Percentiles rank a stretch among this genome's conserved stretches.
Conservation (phyloP, 2,888 invertebrate genomes). For the Erebia epiphron region DNA sequence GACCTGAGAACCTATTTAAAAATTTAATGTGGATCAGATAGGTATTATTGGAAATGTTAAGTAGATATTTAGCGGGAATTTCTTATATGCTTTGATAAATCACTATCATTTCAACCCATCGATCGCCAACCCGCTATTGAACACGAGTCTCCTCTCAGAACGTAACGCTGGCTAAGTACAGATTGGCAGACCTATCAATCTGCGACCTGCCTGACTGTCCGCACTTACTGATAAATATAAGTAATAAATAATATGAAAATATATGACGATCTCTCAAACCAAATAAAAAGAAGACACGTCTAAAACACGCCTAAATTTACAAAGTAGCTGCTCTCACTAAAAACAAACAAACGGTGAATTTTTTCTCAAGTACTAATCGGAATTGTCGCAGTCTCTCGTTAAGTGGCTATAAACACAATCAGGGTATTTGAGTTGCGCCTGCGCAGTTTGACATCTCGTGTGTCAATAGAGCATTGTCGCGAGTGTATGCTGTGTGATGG, state of each 20-base stretch:
- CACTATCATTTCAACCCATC: too few relatives aligned
- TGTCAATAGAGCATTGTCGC: conserved; percentile 67
- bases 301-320: conserved; percentile 56
- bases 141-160: too few relatives aligned
- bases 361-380: conserved; percentile 77
- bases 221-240: not conserved
- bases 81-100: too few relatives aligned
- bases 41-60: too few relatives aligned
- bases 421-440: conserved; percentile 71
- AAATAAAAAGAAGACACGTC: conserved; percentile 34
- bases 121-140: too few relatives aligned
- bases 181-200: too few relatives aligned
- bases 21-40: too few relatives aligned
- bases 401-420: conserved; percentile 83
- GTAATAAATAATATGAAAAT: not conserved
- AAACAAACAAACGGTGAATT: conserved; percentile 68
- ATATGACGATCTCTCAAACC: conserved; percentile 8
- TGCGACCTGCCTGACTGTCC: too few relatives aligned
- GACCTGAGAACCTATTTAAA: too few relatives aligned
- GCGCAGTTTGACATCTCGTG: conserved; percentile 68
- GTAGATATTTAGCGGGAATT: not conserved
- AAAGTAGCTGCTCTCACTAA: conserved; percentile 76
- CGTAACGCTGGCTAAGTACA: too few relatives aligned
- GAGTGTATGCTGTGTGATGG: conserved; percentile 60
- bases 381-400: conserved; percentile 76